Conservation (phyloP, 2,113 vertebrate genomes). For the Gadus chalcogrammus region DNA sequence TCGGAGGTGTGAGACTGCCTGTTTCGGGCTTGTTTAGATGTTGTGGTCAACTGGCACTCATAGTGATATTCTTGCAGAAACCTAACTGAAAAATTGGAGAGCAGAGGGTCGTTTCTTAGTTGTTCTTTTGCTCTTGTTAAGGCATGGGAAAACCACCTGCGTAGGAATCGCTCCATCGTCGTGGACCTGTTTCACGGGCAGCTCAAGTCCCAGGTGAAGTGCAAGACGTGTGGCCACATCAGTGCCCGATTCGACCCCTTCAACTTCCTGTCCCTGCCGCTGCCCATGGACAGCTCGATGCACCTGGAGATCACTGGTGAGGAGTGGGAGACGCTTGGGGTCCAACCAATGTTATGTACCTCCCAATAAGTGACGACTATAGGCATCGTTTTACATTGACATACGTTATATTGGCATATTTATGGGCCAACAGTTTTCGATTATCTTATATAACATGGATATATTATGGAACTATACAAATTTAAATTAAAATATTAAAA, state of each 20-base stretch:
- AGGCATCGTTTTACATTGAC: too few species aligned
- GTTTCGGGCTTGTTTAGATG: too few species aligned
- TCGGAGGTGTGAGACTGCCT: slow-evolving; percentile 75
- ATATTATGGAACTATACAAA: too few species aligned
- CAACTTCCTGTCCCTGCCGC: slow-evolving; percentile 95
- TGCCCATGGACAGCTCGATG: slow-evolving; percentile 99
- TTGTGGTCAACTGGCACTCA: too few species aligned
- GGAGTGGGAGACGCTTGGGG: not conserved
- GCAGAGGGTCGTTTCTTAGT: too few species aligned
- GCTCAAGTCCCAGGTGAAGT: slow-evolving; percentile 97
- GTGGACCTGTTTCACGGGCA: slow-evolving; percentile 98
- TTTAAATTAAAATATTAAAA: too few species aligned
- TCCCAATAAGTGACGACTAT: too few species aligned
- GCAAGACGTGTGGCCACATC: slow-evolving; percentile 97
- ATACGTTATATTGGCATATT: too few species aligned
- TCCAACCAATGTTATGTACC: not conserved
- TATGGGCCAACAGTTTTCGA: too few species aligned
- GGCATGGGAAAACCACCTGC: slow-evolving; percentile 98
- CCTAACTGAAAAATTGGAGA: too few species aligned
- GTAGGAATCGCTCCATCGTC: slow-evolving; percentile 95
- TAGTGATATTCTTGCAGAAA: too few species aligned
- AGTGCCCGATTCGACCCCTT: slow-evolving; percentile 98
- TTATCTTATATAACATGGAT: too few species aligned
- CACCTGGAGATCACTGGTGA: slow-evolving; percentile 97
- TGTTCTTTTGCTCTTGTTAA: slow-evolving; percentile 36